Base-by-base conservation (phyloP, 35 echinoderm and acorn worm species). In the Holothuria glaberrima region DNA sequence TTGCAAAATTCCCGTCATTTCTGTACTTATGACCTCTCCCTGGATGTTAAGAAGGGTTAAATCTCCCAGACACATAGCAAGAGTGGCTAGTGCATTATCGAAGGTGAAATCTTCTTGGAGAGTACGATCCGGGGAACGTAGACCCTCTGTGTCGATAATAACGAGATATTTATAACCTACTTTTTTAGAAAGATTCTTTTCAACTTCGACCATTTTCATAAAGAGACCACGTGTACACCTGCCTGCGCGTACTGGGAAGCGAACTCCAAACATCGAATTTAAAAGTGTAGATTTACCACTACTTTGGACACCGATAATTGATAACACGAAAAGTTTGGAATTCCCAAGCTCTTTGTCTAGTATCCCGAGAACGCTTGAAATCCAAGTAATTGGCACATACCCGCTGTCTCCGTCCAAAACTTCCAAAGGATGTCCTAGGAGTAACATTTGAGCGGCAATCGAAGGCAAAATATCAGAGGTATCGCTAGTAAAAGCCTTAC, bases 231-330 rank as follows among this genome's bases (percentile, higher is more conserved):
- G 45, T 59, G 88, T 89, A 41, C 88, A 89, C 58, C 88, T 52
- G 14, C 88, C 88, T 13, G 88, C 88, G 74, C 88, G 65, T 25
- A 89, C 88, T 19, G 88, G 33, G 58, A 89, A 89, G 30, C 68
- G 48, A 4, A 89, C 56, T 59, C 88, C 88, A 44, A 89, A 89
- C 88, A 89, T 77, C 9, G 88, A 31, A 52, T 89, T 89, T 4
- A 89, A 36, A 54, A 89, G 58, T 19, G 88, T 89, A 30, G 88
- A 89, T 56, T 89, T 89, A n/a, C 88, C 88, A 58, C 88, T 89
- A 24, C 88, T 89, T 56, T 89, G 88, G 14, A 89, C 57, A 16
- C 88, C 88, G 13, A 89, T 73, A 24, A 89, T 71, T 12, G 88
- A 89, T 30, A 89, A 38, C 6, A 89, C 88, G 31, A 89, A 77